Evolutionary conservation across 2,888 invertebrate genomes (phyloP), one percentile per base, ranked within the genome.

Genomic region (Sphaerophoria taeniata): DNA sequence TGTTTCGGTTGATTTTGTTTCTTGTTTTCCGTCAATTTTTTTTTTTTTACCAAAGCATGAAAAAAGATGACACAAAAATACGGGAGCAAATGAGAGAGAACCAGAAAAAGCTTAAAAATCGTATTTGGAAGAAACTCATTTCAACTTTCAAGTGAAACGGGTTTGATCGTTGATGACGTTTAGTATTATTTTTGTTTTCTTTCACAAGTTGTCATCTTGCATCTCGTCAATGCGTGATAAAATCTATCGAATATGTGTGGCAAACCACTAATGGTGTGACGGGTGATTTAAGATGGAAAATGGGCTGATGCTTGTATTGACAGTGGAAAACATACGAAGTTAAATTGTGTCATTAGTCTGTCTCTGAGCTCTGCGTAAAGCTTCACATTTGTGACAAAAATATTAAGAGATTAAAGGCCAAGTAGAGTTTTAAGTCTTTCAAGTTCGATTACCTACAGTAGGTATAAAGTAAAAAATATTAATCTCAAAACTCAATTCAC

Each of bases 211-310:
- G 24, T 2, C 45, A 31, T 67, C 45, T 71, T 72, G 58, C 45
- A 77, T 39, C 49, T 58, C 51, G 47, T 36, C 16, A 43, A 65
- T 43, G 56, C 16, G 33, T 60, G 58, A 72, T 61, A 72, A 58
- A 34, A 79, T 67, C 78, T 65, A 43, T 72, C 65, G 51, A 72
- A 63, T 49, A 43, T 77, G 56, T 58, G 51, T 77, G 56, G 34
- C 49, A 49, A 61, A 65, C 58, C 51, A 51, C 24, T 53, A 33
- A 63, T 14, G 24, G 14, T 6, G 14, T 33, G 5, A 47, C 45
- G 14, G 12, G 33, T 43, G 39, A 39, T 39, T 6, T 3, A 39
- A 7, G 39, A 6, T 3, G 7, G 39, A 1, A 12, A 24, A n/a
- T n/a, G n/a, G 3, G 51, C 7, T 9, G 24, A 2, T 24, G 24